Evolutionary conservation across 1,140 invertebrate species (phyloP), one percentile per base, ranked within the genome.

Genomic region (Pseudomyrmex concolor): DNA sequence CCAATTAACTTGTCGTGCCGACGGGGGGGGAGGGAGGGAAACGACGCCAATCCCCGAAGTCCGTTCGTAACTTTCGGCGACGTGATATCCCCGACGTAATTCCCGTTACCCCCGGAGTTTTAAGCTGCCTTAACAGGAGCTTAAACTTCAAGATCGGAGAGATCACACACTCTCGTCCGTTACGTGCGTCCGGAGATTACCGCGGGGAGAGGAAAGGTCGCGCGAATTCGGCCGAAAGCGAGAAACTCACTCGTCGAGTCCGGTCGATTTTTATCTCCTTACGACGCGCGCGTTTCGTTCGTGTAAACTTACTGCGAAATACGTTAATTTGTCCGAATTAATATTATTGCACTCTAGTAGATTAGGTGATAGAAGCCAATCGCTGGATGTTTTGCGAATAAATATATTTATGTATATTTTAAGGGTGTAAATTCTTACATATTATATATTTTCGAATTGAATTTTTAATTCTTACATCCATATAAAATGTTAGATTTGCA

Each of bases 101-200:
- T 88, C 84, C 86, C 88, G 86, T 84, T 89, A 81, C 78, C 62
- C 62, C 60, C 0, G 34, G 87, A 88, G 87, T 89, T 88, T 89
- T 88, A 89, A 89, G 86, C 87, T 87, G 83, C 86, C 87, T 88
- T 88, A 88, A 85, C 87, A 59, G 59, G 48, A 63, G 87, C 83
- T 88, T 88, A 88, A 85, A 88, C 64, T 88, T 88, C 50, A 71
- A 78, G 62, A 71, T 34, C 34, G 34, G 34, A 78, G 87, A 88
- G 83, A 88, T 88, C 87, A 59, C 83, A 63, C 83, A 50, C 57
- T 77, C 70, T 77, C 70, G 74, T 68, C n/a, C 66, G 83, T 84
- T 84, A 71, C 34, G 34, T 88, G 85, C 60, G 83, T 25, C 25
- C 57, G 25, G 78, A 88, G 87, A 88, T 88, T 88, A 88, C 84